Evolutionary conservation across 2,888 invertebrate genomes (phyloP).

Genomic region (Campopleginae sp.): DNA sequence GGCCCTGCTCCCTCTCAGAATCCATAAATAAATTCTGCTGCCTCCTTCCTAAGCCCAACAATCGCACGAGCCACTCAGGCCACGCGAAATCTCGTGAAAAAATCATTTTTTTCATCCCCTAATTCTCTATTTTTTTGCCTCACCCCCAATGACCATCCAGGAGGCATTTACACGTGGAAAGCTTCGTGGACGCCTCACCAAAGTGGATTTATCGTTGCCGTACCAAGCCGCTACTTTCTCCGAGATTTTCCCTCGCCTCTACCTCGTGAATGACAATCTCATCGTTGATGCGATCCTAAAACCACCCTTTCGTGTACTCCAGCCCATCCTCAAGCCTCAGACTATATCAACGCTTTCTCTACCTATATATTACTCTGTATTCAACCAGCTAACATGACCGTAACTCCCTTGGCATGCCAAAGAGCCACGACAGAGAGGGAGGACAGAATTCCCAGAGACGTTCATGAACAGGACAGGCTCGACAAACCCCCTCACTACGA

Average conservation of each 20-base stretch:
- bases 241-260: neutral
- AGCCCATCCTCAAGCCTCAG: conserved; percentile 19
- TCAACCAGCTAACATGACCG: conserved; percentile 27
- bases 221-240: conserved; percentile 1
- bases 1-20: neutral
- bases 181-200: neutral
- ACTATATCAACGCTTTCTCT: neutral
- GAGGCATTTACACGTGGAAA: neutral
- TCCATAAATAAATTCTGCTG: neutral
- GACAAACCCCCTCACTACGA: conserved; percentile 54
- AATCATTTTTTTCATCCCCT: neutral
- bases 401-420: conserved; percentile 31
- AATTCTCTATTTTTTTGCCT: neutral
- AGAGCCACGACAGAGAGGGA: neutral
- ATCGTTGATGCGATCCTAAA: conserved; percentile 48
- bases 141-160: neutral
- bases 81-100: neutral
- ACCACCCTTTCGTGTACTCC: conserved; percentile 44
- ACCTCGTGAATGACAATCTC: conserved; percentile 15
- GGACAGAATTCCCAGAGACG: conserved; percentile 34
- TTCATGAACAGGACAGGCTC: conserved; percentile 57
- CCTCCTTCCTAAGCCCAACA: neutral
- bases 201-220: neutral
- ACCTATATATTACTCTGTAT: conserved; percentile 15
- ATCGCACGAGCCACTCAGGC: neutral